Conservation (phyloP, 2,888 invertebrate genomes). For the Oxytorus armatus region DNA sequence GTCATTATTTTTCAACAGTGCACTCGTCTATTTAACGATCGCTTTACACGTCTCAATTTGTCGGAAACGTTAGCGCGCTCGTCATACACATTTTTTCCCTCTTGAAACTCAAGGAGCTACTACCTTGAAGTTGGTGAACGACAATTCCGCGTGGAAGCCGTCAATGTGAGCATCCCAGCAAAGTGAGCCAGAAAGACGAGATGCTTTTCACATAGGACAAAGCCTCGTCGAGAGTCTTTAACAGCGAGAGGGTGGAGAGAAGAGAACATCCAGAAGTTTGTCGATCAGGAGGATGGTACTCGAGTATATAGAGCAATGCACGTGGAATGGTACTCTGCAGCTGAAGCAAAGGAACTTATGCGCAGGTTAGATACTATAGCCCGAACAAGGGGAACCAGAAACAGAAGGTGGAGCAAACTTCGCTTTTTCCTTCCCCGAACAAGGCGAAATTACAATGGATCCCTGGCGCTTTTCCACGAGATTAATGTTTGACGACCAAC, state of each 20-base stretch:
- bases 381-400: constrained; percentile 11
- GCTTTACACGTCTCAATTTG: constrained; percentile 33
- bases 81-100: constrained; percentile 8
- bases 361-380: constrained; percentile 5
- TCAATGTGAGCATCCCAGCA: background rate
- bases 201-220: constrained; percentile 46
- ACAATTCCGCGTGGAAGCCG: constrained; percentile 15
- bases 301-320: constrained; percentile 13
- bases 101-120: background rate
- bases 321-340: constrained; percentile 1
- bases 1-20: no score
- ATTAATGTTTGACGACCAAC: constrained; percentile 15
- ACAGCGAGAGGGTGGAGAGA: constrained; percentile 20
- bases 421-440: constrained; percentile 7
- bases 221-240: constrained; percentile 50
- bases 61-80: constrained; percentile 14
- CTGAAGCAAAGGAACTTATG: constrained; percentile 15
- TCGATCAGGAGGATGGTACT: constrained; percentile 46
- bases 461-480: constrained; percentile 4
- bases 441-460: constrained; percentile 26
- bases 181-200: constrained; percentile 22
- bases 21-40: constrained; percentile 22
- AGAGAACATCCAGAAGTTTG: constrained; percentile 46
- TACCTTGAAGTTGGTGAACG: constrained; percentile 20
- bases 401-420: constrained; percentile 18